Conservation (phyloP, 2,888 invertebrate genomes). For the Iphiclides podalirius region DNA sequence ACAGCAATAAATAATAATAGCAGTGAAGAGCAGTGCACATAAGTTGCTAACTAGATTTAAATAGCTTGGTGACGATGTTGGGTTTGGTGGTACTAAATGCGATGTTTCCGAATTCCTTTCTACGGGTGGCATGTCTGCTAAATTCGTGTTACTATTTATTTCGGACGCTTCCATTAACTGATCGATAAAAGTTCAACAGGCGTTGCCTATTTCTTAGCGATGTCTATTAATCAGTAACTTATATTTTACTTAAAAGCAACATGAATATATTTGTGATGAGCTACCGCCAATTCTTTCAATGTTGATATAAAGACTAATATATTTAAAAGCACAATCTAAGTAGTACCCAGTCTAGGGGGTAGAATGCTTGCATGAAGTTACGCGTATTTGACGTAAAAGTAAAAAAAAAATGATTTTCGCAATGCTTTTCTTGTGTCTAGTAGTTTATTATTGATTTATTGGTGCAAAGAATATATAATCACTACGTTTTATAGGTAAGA, state of each 20-base stretch:
- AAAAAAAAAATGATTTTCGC: too few species aligned
- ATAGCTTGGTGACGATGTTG: constrained; percentile 53
- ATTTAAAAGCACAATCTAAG: too few species aligned
- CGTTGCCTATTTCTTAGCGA: background rate
- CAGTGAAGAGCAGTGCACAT: constrained; percentile 54
- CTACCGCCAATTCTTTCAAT: too few species aligned
- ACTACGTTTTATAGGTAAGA: too few species aligned
- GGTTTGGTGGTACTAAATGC: constrained; percentile 51
- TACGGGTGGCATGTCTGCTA: constrained; percentile 47
- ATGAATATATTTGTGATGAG: background rate
- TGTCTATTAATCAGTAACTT: constrained; percentile 1
- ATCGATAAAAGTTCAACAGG: background rate
- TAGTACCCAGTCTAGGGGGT: too few species aligned
- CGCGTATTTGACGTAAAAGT: too few species aligned
- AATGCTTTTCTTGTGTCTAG: too few species aligned
- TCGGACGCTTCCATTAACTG: constrained; percentile 39
- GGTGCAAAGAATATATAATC: too few species aligned
- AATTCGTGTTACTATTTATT: constrained; percentile 27
- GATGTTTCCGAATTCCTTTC: constrained; percentile 61
- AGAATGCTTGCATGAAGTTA: too few species aligned
- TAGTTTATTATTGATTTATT: too few species aligned
- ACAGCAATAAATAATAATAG: constrained; percentile 58
- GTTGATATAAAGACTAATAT: too few species aligned
- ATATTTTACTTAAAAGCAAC: background rate
- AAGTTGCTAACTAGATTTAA: constrained; percentile 61